phyloP scores from a whole-genome alignment of 2,888 invertebrate species.

The Drosophila atripex region DNA sequence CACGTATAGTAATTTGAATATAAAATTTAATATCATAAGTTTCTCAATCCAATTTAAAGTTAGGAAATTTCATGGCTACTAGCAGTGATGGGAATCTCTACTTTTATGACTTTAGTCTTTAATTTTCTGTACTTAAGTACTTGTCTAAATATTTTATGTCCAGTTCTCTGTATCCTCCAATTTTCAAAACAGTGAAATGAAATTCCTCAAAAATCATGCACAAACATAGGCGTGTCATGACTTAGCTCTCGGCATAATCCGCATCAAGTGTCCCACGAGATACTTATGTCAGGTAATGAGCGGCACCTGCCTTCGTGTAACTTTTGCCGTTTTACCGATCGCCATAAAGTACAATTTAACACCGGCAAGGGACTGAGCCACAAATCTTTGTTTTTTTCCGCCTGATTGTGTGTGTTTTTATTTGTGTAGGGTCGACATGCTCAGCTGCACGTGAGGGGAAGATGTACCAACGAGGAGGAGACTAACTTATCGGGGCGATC shows the following conservation, averaged over 20 bases:
- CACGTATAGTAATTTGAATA: slow-evolving; percentile 17
- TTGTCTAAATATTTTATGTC: not conserved
- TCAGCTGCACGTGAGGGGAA: slow-evolving; percentile 58
- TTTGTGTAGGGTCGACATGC: slow-evolving; percentile 45
- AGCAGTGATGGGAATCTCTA: too few species aligned
- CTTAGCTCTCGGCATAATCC: slow-evolving; percentile 27
- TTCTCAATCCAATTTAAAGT: slow-evolving; percentile 10
- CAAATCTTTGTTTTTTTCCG: slow-evolving; percentile 22
- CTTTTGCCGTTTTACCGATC: slow-evolving; percentile 41
- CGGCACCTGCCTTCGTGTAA: slow-evolving; percentile 54
- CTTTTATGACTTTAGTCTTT: too few species aligned
- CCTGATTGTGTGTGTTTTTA: slow-evolving; percentile 6
- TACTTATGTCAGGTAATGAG: slow-evolving; percentile 42
- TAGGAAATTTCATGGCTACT: not conserved
- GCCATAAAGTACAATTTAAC: slow-evolving; percentile 22
- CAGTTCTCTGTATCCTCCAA: not conserved
- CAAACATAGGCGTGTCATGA: slow-evolving; percentile 49
- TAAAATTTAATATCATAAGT: slow-evolving; percentile 26
- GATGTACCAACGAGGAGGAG: slow-evolving; percentile 36
- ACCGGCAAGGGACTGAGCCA: slow-evolving; percentile 10
- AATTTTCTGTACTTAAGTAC: not conserved
- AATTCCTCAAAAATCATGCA: slow-evolving; percentile 35
- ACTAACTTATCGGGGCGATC: slow-evolving; percentile 39
- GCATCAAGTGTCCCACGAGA: slow-evolving; percentile 34
- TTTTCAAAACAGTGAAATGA: not conserved